Evolutionary conservation across 2,797 vertebrate genomes (phyloP).

Genomic region (Leuciscus waleckii): DNA sequence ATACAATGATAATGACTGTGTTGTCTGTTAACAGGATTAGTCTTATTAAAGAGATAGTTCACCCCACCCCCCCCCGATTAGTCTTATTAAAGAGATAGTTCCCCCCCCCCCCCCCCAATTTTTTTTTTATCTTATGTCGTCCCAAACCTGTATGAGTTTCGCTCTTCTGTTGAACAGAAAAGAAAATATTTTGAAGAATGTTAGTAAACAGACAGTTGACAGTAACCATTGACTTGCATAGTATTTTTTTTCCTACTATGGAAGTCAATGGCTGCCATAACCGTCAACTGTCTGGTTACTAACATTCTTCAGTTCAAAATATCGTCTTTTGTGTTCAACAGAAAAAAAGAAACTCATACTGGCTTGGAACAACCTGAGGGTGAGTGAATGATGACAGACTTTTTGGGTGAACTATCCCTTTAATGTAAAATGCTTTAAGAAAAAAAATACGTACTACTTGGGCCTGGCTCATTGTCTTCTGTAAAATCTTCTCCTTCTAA

Average conservation of each 20-base stretch:
- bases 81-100: too few species aligned
- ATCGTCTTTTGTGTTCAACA: too few species aligned
- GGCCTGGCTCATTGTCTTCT: slow-evolving; percentile 21
- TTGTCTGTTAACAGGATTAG: neutral
- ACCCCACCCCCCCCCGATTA: too few species aligned
- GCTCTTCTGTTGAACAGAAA: neutral
- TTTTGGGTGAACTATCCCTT: neutral
- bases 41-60: too few species aligned
- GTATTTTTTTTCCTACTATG: too few species aligned
- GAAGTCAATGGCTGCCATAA: too few species aligned
- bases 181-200: neutral
- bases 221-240: too few species aligned
- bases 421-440: neutral
- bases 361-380: neutral
- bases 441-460: slow-evolving; percentile 23
- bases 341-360: too few species aligned
- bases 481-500: slow-evolving; percentile 23
- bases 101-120: too few species aligned
- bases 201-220: neutral
- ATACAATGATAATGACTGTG: neutral
- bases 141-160: neutral
- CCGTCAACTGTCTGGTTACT: neutral
- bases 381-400: neutral
- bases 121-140: neutral
- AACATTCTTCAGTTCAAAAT: neutral